Evolutionary conservation across 2,797 vertebrate species (phyloP).

Genomic region (Lacerta viridis): DNA sequence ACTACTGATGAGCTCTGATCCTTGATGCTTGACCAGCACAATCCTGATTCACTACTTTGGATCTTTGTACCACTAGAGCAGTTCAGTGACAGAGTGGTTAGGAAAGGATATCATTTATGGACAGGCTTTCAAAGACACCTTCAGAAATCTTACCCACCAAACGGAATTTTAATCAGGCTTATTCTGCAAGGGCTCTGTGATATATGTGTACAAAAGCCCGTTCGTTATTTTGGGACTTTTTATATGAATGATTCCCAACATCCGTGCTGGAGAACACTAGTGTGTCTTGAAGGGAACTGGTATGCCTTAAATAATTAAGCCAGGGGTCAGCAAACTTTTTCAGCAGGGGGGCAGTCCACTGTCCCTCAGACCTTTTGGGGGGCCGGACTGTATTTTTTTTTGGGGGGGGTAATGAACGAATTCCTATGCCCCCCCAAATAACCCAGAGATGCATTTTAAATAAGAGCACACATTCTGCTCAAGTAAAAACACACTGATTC

Average conservation of each 20-base stretch:
- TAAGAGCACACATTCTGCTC: too few relatives aligned
- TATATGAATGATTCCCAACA: background rate
- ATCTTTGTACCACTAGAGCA: slow-evolving; percentile 17
- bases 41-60: slow-evolving; percentile 25
- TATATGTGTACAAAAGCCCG: background rate
- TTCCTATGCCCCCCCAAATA: too few relatives aligned
- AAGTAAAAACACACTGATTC: too few relatives aligned
- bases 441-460: too few relatives aligned
- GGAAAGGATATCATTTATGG: slow-evolving; percentile 25
- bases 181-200: background rate
- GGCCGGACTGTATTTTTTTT: too few relatives aligned
- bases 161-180: slow-evolving; percentile 19
- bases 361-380: background rate
- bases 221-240: background rate
- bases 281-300: background rate
- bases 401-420: too few relatives aligned
- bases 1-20: slow-evolving; percentile 21
- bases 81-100: slow-evolving; percentile 14
- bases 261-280: background rate
- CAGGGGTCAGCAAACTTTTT: background rate
- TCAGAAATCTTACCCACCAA: slow-evolving; percentile 8
- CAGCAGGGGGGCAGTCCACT: background rate
- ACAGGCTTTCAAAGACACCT: slow-evolving; percentile 26
- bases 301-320: background rate
- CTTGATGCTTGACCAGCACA: slow-evolving; percentile 31